A percentile compares a stretch with the other conserved stretches of the same genome.
These are phyloP conservation scores for Phylloscopus trochilus DNA, from an alignment of 2,113 vertebrate species.

Conservation along the genomic window DNA sequence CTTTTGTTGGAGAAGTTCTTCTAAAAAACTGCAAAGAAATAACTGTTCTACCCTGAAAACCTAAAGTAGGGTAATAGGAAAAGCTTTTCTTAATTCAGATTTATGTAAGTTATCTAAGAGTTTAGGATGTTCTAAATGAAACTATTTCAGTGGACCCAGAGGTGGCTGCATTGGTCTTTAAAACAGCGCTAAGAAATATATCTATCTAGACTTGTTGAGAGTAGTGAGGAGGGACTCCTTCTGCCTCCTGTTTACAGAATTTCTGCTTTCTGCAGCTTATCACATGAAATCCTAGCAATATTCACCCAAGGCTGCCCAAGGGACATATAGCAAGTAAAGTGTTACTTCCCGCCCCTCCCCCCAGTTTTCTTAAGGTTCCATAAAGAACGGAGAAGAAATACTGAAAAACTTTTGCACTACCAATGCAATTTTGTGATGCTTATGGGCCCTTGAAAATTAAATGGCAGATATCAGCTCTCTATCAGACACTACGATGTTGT, in stretches of 20 bases:
- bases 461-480: background rate
- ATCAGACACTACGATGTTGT: background rate
- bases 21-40: background rate
- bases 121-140: background rate
- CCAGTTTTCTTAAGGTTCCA: background rate
- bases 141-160: background rate
- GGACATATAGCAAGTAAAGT: background rate
- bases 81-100: background rate
- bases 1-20: background rate
- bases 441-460: background rate
- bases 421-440: background rate
- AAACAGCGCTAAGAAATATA: background rate
- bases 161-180: background rate
- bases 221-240: background rate
- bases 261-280: background rate
- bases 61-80: background rate
- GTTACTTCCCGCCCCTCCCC: rapidly evolving
- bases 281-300: background rate
- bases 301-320: background rate
- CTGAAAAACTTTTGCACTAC: background rate
- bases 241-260: background rate
- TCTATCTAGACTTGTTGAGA: background rate
- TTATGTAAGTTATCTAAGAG: background rate
- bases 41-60: background rate
- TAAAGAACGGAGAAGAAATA: background rate